These are phyloP conservation scores for Xestia c-nigrum DNA, from an alignment of 2,888 invertebrate genomes.

Conservation along the genomic window DNA sequence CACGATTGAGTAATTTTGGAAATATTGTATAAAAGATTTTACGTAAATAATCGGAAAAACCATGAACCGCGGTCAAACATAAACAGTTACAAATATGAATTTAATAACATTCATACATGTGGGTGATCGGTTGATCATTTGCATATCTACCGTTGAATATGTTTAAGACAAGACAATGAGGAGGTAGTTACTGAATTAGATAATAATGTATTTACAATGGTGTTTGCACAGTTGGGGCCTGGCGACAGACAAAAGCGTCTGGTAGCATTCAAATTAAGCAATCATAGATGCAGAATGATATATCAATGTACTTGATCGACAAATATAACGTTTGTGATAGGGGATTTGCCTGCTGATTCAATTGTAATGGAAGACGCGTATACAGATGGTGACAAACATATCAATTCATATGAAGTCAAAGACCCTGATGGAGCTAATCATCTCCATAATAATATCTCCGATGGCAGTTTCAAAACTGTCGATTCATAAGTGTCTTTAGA, in stretches of 20 bases:
- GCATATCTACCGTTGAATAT: conserved; percentile 75
- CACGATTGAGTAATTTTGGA: conserved; percentile 44
- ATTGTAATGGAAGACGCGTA: conserved; percentile 31
- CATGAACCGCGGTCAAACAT: conserved; percentile 56
- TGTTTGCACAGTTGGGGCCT: conserved; percentile 67
- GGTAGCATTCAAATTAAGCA: conserved; percentile 71
- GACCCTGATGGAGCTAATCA: conserved; percentile 16
- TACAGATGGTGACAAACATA: conserved; percentile 3
- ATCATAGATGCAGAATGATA: conserved; percentile 54
- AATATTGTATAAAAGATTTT: conserved; percentile 35
- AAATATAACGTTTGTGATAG: conserved; percentile 6
- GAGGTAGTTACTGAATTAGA: conserved; percentile 63
- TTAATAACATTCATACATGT: conserved; percentile 62
- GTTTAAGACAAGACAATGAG: conserved; percentile 74
- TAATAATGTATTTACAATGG: conserved; percentile 68
- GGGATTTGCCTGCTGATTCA: conserved; percentile 16
- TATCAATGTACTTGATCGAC: conserved; percentile 33
- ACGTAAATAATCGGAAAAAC: conserved; percentile 37
- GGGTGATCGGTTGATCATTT: conserved; percentile 73
- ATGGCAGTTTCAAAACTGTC: not conserved
- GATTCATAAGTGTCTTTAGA: not conserved
- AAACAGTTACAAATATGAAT: conserved; percentile 56
- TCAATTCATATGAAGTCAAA: conserved; percentile 27
- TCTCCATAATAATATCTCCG: not conserved
- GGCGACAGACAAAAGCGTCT: conserved; percentile 69